Conservation (phyloP, 2,888 invertebrate species). For the Andrena marginata region DNA sequence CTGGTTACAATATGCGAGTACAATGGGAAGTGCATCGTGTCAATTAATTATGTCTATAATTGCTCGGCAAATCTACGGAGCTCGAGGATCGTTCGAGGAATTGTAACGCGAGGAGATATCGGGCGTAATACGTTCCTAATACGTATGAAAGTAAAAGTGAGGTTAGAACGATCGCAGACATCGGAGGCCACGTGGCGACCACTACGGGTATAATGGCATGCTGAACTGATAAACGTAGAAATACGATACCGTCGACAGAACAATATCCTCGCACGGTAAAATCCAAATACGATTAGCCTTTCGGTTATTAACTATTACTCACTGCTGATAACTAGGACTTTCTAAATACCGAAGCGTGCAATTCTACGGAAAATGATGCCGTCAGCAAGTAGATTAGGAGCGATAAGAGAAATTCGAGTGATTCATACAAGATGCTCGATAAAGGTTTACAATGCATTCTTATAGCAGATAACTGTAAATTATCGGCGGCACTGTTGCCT, state of each 20-base stretch:
- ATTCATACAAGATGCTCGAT: background rate
- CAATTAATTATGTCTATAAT: background rate
- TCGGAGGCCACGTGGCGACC: slow-evolving; percentile 63
- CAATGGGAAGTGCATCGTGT: background rate
- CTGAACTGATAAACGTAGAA: slow-evolving; percentile 47
- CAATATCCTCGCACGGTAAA: slow-evolving; percentile 32
- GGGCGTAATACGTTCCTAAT: background rate
- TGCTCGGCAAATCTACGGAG: background rate
- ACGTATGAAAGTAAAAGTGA: slow-evolving; percentile 52
- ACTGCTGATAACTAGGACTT: background rate
- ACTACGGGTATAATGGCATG: slow-evolving; percentile 18
- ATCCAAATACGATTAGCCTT: background rate
- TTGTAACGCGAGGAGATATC: background rate
- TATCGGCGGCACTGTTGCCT: background rate
- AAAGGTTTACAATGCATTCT: background rate
- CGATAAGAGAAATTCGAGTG: background rate
- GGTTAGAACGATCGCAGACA: slow-evolving; percentile 48
- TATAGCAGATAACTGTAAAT: background rate
- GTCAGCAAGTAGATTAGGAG: slow-evolving; percentile 9
- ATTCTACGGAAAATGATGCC: background rate
- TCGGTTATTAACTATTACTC: background rate
- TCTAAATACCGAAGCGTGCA: background rate
- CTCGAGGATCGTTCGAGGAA: background rate
- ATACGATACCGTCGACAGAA: slow-evolving; percentile 20
- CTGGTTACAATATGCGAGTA: background rate